Percentiles rank a stretch among this genome's conserved stretches.
Conservation (phyloP, 1,140 invertebrate genomes). For the Drosophila repletoides region DNA sequence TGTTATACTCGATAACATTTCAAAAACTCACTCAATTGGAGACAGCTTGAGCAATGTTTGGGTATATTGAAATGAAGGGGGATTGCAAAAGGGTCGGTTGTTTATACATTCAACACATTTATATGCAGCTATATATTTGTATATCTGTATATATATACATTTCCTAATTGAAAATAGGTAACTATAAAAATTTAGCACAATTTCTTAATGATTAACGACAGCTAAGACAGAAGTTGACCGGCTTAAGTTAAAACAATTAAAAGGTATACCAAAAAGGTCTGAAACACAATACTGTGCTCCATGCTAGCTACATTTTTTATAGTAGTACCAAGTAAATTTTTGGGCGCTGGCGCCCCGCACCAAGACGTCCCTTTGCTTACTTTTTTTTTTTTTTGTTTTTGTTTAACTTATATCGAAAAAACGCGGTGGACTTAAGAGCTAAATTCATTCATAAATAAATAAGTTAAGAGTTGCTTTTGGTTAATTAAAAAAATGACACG, state of each 20-base stretch:
- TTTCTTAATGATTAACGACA: constrained; percentile 51
- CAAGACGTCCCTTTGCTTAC: constrained; percentile 33
- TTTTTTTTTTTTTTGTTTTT: constrained; percentile 46
- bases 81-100: not conserved
- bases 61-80: not conserved
- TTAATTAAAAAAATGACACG: constrained; percentile 76
- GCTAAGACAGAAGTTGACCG: constrained; percentile 31
- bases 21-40: constrained; percentile 63
- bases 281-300: constrained; percentile 44
- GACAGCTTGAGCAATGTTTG: constrained; percentile 53
- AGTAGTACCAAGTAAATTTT: constrained; percentile 25
- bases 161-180: constrained; percentile 50
- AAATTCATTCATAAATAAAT: constrained; percentile 61
- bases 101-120: constrained; percentile 32
- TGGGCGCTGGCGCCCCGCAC: constrained; percentile 51
- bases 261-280: constrained; percentile 66
- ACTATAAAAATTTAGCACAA: constrained; percentile 74
- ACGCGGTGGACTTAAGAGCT: constrained; percentile 44
- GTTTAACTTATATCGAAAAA: constrained; percentile 52
- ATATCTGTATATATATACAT: constrained; percentile 33
- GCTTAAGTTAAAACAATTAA: constrained; percentile 62
- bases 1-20: constrained; percentile 50
- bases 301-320: constrained; percentile 58
- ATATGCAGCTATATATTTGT: constrained; percentile 72
- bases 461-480: constrained; percentile 53